Percentiles rank a stretch among this genome's conserved stretches.
Conservation (phyloP, 2,113 vertebrate genomes). For the Melozone crissalis region DNA sequence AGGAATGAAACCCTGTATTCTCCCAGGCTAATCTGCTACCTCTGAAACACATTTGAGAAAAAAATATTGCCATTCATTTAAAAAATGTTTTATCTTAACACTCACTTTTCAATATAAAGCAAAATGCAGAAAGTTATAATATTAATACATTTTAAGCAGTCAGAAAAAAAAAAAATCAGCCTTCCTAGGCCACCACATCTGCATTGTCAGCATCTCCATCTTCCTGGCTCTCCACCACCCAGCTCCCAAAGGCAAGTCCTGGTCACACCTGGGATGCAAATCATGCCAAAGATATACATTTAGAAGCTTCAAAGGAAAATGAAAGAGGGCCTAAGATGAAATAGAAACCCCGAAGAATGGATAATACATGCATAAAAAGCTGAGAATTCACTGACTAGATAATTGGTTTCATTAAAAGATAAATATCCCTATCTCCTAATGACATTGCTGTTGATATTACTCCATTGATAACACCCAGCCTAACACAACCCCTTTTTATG, state of each 20-base stretch:
- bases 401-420: conserved; percentile 33
- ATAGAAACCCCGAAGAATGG: background rate
- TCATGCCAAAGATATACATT: background rate
- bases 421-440: background rate
- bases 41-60: background rate
- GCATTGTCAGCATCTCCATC: background rate
- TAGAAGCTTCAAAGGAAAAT: background rate
- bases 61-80: background rate
- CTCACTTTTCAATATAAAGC: background rate
- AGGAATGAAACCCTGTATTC: background rate
- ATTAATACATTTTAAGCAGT: background rate
- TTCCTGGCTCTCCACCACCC: background rate
- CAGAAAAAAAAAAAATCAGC: background rate
- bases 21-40: background rate
- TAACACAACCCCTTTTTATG: background rate
- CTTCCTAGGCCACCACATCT: background rate
- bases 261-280: background rate
- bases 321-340: background rate
- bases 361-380: background rate
- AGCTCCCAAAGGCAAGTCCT: background rate
- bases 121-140: background rate
- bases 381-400: background rate
- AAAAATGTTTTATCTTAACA: background rate
- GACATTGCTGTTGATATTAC: background rate
- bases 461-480: background rate